A percentile compares a stretch with the other conserved stretches of the same genome.
Evolutionary conservation across 2,113 vertebrate species (phyloP).

Genomic region (Tichodroma muraria): DNA sequence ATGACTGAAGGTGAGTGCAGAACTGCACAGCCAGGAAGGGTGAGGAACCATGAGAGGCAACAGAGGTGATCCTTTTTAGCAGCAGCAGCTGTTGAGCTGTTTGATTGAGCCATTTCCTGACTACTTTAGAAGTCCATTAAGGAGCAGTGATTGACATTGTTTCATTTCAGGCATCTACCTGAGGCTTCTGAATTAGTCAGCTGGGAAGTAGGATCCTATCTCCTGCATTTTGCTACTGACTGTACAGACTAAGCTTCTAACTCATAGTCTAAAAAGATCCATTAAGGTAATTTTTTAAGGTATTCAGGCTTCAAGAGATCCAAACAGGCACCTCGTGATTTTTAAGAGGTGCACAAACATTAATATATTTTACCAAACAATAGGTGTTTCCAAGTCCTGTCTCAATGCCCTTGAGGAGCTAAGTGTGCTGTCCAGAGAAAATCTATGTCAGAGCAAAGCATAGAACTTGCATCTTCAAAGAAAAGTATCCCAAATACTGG

Average conservation of each 20-base stretch:
- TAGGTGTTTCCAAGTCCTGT: background rate
- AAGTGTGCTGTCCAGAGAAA: background rate
- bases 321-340: background rate
- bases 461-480: background rate
- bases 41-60: background rate
- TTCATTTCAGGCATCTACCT: slow-evolving; percentile 40
- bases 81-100: background rate
- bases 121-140: slow-evolving; percentile 53
- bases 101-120: slow-evolving; percentile 41
- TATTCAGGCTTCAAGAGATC: background rate
- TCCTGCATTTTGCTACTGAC: background rate
- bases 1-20: background rate
- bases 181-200: slow-evolving; percentile 39
- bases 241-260: background rate
- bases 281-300: background rate
- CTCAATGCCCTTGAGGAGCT: background rate
- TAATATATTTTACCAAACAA: background rate
- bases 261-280: background rate
- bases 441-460: background rate
- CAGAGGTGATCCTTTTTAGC: background rate
- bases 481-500: background rate
- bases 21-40: background rate
- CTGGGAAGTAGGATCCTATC: background rate
- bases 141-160: slow-evolving; percentile 21
- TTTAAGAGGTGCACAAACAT: background rate